A percentile compares a stretch with the other conserved stretches of the same genome.
Evolutionary conservation across 2,797 vertebrate species (phyloP).

Genomic region (Acanthurus lineatus): DNA sequence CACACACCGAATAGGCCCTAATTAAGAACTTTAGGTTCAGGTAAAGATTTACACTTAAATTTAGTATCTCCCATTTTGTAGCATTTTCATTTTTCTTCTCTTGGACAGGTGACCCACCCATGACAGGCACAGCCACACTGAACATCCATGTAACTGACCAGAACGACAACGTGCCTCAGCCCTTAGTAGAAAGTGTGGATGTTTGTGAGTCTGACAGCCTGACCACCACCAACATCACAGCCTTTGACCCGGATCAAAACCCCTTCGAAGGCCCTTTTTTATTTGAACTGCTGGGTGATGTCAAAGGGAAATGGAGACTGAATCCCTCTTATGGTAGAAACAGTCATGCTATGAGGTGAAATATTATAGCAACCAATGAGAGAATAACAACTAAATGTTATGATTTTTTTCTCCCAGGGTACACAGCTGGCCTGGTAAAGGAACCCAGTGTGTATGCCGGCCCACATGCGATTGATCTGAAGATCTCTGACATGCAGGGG

Average conservation of each 20-base stretch:
- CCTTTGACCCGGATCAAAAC: slow-evolving; percentile 72
- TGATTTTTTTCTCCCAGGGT: slow-evolving; percentile 51
- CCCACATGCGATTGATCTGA: slow-evolving; percentile 64
- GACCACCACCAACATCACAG: slow-evolving; percentile 65
- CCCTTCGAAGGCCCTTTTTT: slow-evolving; percentile 79
- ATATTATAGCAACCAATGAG: neutral
- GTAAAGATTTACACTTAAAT: neutral
- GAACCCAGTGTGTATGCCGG: slow-evolving; percentile 50
- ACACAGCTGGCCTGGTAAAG: slow-evolving; percentile 73
- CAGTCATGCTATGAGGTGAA: neutral
- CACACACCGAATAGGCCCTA: neutral
- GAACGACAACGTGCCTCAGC: slow-evolving; percentile 79
- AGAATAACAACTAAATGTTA: neutral
- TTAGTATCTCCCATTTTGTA: neutral
- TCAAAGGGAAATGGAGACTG: slow-evolving; percentile 71
- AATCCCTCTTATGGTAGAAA: slow-evolving; percentile 71
- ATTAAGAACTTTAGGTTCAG: neutral
- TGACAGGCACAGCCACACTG: slow-evolving; percentile 79
- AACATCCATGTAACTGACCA: slow-evolving; percentile 72
- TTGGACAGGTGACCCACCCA: slow-evolving; percentile 68
- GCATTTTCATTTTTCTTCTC: neutral
- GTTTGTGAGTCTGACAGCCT: slow-evolving; percentile 69
- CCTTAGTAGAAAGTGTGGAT: slow-evolving; percentile 34
- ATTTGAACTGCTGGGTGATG: slow-evolving; percentile 73
- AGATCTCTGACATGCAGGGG: slow-evolving; percentile 79